Conservation (phyloP, 2,113 vertebrate species). For the Chaetodon trifascialis region DNA sequence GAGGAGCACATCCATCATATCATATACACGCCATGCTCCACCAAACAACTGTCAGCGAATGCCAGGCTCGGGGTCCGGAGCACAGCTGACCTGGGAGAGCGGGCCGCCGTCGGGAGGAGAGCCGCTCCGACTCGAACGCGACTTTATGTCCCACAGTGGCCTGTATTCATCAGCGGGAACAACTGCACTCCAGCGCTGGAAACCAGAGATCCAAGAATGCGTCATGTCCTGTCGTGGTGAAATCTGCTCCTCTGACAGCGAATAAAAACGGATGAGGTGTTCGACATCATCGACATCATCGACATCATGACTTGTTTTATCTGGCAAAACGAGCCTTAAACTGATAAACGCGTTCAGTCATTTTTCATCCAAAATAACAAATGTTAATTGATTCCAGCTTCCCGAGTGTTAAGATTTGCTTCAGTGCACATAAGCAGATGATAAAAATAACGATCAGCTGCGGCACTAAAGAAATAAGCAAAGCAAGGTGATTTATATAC, state of each 20-base stretch:
- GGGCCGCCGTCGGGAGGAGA: not conserved
- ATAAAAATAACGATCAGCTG: no score
- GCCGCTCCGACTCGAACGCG: not conserved
- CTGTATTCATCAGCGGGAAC: constrained; percentile 36
- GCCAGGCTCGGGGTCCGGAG: constrained; percentile 19
- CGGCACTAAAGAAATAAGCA: no score
- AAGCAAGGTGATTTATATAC: not conserved
- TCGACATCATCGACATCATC: not conserved
- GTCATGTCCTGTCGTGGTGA: not conserved
- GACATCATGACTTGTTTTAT: not conserved
- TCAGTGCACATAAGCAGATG: no score
- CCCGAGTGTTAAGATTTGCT: no score
- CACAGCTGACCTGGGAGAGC: constrained; percentile 6
- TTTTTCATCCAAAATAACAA: no score
- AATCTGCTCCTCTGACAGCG: constrained; percentile 3
- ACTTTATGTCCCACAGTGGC: constrained; percentile 20
- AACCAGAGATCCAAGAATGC: constrained; percentile 65
- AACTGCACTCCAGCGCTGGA: constrained; percentile 54
- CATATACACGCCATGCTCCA: constrained; percentile 30
- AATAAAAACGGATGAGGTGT: constrained; percentile 28
- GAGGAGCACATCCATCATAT: constrained; percentile 63
- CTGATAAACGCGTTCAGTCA: not conserved
- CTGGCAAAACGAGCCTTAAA: not conserved
- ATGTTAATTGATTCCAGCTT: no score
- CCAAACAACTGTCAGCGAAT: constrained; percentile 66